A percentile compares a stretch with the other conserved stretches of the same genome.
Evolutionary conservation across 23 tunicate genomes (phyloP).

Genomic region (Botrylloides violaceus): DNA sequence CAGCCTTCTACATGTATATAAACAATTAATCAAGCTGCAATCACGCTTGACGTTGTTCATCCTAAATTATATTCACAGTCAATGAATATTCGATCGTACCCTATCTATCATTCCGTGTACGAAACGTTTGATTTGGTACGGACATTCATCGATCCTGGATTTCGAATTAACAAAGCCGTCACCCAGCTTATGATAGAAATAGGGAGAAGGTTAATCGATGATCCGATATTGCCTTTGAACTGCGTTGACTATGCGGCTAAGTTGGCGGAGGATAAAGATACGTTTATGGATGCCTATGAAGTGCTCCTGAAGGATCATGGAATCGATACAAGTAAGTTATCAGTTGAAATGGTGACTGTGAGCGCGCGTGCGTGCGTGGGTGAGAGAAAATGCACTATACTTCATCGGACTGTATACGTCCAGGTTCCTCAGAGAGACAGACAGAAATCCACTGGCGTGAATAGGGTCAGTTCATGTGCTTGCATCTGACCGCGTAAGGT

Average conservation of each 20-base stretch:
- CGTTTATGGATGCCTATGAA: conserved; percentile 24
- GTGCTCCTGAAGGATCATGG: conserved; percentile 26
- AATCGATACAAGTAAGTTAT: conserved; percentile 38
- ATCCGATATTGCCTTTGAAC: conserved; percentile 27
- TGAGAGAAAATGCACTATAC: too few species aligned
- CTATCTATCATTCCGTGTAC: conserved; percentile 59
- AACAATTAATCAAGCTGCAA: too few species aligned
- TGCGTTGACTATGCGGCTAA: conserved; percentile 15
- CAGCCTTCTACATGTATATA: too few species aligned
- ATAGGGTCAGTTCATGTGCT: too few species aligned
- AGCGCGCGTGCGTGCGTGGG: too few species aligned
- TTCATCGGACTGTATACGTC: too few species aligned
- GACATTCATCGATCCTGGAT: conserved; percentile 48
- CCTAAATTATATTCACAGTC: conserved; percentile 33
- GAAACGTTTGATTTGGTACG: conserved; percentile 45
- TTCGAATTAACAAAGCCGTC: conserved; percentile 20
- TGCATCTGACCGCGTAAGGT: too few species aligned
- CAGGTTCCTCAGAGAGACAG: too few species aligned
- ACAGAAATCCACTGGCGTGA: too few species aligned
- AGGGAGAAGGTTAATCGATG: conserved; percentile 30
- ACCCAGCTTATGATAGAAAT: conserved; percentile 26
- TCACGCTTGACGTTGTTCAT: too few species aligned
- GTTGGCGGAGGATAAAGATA: conserved; percentile 18
- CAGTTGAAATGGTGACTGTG: too few species aligned
- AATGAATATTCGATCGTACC: conserved; percentile 27